Evolutionary conservation across 2,888 invertebrate genomes (phyloP).

Genomic region (Hedya salicella): DNA sequence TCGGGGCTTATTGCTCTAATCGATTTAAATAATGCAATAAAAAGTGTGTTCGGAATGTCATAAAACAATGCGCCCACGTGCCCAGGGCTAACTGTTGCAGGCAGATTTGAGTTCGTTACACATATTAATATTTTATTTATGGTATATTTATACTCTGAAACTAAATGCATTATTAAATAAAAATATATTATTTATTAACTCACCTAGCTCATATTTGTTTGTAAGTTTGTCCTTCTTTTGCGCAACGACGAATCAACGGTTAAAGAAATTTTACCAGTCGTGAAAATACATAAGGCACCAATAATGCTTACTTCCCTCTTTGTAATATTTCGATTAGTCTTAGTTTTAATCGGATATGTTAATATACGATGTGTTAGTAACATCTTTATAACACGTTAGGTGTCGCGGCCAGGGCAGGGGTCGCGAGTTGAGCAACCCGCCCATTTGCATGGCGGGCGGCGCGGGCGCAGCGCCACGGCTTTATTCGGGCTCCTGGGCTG

Average conservation of each 20-base stretch:
- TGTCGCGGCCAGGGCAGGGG: neutral
- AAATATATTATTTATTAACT: too few species aligned
- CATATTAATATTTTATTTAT: conserved; percentile 16
- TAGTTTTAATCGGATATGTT: too few species aligned
- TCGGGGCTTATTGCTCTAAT: conserved; percentile 32
- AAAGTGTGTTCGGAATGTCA: conserved; percentile 20
- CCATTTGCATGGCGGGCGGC: neutral
- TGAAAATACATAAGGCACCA: too few species aligned
- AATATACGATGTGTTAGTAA: too few species aligned
- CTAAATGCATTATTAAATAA: too few species aligned
- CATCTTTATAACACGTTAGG: neutral
- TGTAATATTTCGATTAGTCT: too few species aligned
- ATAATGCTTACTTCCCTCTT: too few species aligned
- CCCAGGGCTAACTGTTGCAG: neutral
- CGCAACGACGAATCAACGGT: too few species aligned
- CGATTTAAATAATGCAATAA: conserved; percentile 38
- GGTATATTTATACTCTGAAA: conserved; percentile 5
- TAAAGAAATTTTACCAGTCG: too few species aligned
- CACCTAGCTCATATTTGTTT: too few species aligned
- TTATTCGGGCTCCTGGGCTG: neutral
- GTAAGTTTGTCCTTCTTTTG: too few species aligned
- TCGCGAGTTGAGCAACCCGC: neutral
- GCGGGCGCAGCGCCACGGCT: neutral
- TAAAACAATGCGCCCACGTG: conserved; percentile 37
- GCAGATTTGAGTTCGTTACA: conserved; percentile 2